A percentile compares a stretch with the other conserved stretches of the same genome.
Conservation (phyloP, 2,888 invertebrate genomes). For the Chydorus sphaericus region DNA sequence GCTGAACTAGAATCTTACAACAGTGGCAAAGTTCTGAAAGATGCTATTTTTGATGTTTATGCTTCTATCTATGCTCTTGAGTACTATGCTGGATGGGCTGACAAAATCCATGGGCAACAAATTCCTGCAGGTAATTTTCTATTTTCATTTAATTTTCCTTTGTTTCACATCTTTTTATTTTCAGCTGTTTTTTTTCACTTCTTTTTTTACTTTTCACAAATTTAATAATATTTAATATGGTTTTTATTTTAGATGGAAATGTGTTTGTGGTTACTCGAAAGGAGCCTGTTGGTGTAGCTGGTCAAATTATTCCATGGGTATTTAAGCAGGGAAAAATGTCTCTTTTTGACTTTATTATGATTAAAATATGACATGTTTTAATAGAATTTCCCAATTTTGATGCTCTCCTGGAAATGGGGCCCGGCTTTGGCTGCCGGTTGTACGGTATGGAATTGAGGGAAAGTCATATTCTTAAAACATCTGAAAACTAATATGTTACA, state of each 20-base stretch:
- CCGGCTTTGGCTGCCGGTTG: slow-evolving; percentile 48
- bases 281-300: slow-evolving; percentile 47
- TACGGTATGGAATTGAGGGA: too few relatives aligned
- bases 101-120: slow-evolving; percentile 71
- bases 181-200: not conserved
- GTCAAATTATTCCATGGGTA: slow-evolving; percentile 40
- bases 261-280: slow-evolving; percentile 36
- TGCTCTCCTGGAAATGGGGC: slow-evolving; percentile 44
- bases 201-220: not conserved
- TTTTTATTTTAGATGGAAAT: slow-evolving; percentile 20
- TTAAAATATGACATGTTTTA: not conserved
- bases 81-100: slow-evolving; percentile 73
- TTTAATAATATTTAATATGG: too few relatives aligned
- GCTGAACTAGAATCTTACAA: slow-evolving; percentile 33
- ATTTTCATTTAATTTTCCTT: not conserved
- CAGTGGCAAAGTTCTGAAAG: slow-evolving; percentile 36
- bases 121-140: slow-evolving; percentile 54
- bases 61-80: slow-evolving; percentile 26
- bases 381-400: slow-evolving; percentile 38
- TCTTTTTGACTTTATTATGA: too few relatives aligned
- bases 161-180: not conserved
- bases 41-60: slow-evolving; percentile 29
- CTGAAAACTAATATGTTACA: too few relatives aligned
- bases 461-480: too few relatives aligned
- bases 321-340: too few relatives aligned